These are phyloP conservation scores for Pristis pectinata DNA, from an alignment of 2,797 vertebrate species.

Conservation along the genomic window DNA sequence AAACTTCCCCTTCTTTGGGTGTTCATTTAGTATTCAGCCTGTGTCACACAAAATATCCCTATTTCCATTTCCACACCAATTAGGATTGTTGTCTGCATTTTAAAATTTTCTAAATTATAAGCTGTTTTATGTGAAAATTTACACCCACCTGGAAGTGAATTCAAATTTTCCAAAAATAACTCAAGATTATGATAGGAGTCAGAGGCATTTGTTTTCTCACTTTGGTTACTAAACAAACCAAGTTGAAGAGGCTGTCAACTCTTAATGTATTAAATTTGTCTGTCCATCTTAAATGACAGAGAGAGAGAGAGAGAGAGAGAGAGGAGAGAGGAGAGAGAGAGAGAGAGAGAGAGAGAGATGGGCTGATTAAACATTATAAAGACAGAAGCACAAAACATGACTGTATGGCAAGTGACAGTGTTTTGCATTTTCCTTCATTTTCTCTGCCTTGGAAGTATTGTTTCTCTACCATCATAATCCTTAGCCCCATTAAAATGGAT, in stretches of 20 bases:
- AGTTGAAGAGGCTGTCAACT: not conserved
- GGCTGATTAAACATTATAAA: not conserved
- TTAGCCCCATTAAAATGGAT: not conserved
- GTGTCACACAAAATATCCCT: not conserved
- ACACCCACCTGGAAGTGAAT: not conserved
- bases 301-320: not conserved
- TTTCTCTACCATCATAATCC: not conserved
- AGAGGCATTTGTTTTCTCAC: not conserved
- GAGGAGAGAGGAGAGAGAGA: not conserved
- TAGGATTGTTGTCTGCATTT: not conserved
- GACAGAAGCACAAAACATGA: not conserved
- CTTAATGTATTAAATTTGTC: not conserved
- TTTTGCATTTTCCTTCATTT: not conserved
- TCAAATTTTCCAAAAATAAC: not conserved
- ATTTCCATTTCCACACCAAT: constrained; percentile 20
- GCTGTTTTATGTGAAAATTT: not conserved
- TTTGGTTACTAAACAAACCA: not conserved
- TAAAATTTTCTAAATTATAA: not conserved
- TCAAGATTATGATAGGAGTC: not conserved
- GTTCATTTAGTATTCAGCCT: not conserved
- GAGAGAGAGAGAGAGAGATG: not conserved
- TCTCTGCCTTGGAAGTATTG: not conserved
- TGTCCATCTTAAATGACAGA: not conserved
- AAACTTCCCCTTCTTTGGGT: not conserved
- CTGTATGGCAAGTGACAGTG: not conserved